Evolutionary conservation across 2,113 vertebrate genomes (phyloP), one percentile per base, ranked within the genome.

Genomic region (Hemiprocne comata): DNA sequence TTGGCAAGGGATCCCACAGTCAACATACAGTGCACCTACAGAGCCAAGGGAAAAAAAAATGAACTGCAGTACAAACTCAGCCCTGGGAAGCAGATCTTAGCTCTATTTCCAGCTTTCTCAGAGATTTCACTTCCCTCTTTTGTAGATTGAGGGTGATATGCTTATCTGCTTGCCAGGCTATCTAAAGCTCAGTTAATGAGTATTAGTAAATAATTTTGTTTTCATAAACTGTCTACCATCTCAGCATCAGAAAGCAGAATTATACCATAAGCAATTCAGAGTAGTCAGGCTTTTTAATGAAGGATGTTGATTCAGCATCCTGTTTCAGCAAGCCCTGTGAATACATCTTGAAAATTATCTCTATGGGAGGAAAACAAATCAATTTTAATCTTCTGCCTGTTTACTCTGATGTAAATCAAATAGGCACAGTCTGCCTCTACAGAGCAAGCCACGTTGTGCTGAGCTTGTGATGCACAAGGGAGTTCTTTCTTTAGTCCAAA

Each of bases 311-410:
- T 91, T 87, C 91, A 88, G 87, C 70, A 4, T 10, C 42, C 55
- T 67, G 10, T 84, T 94, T 92, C 84, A 92, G 83, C 55, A 93
- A 87, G 31, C 33, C 24, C 42, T 82, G 24, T 85, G 74, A 87
- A 80, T 80, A 70, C 26, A 57, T 93, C 75, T 67, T 71, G 38
- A 91, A 90, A 93, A 90, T 93, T 70, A 40, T 51, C 58, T 87
- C 67, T 83, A 62, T 70, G 33, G 29, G 38, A 93, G 34, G 74
- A 67, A 89, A 66, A 85, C 69, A 87, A 93, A 95, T 92, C 84
- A 91, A 89, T 94, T 91, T 96, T 93, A 80, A 93, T 95, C 90
- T 95, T 93, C 78, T 70, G 87, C 58, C 67, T 90, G 51, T 87
- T 91, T 93, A 95, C 75, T 33, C 78, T 54, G 26, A 85, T 83